Conservation (phyloP, 1,140 invertebrate species). For the Ceratitis capitata region DNA sequence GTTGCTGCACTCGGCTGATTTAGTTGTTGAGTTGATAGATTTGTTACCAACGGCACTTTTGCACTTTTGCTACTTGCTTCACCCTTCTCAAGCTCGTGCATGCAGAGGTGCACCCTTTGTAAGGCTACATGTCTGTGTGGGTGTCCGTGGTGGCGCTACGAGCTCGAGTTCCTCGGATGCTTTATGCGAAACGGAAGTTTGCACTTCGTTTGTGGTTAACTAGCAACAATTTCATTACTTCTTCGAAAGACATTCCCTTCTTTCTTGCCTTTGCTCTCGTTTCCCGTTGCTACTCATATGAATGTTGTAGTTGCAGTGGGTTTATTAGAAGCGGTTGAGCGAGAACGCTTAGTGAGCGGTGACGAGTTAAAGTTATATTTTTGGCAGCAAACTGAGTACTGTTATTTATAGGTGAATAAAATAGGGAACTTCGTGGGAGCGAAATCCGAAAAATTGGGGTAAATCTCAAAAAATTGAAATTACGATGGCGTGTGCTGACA, state of each 20-base stretch:
- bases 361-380: too few species aligned
- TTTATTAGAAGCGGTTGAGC: not conserved
- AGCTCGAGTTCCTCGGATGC: not conserved
- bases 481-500: too few species aligned
- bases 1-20: not conserved
- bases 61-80: conserved; percentile 8
- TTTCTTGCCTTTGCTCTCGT: not conserved
- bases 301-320: too few species aligned
- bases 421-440: too few species aligned
- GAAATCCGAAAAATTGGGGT: too few species aligned
- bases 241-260: not conserved
- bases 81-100: not conserved
- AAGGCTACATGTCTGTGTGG: not conserved
- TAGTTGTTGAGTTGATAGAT: conserved; percentile 37
- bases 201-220: conserved; percentile 28
- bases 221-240: conserved; percentile 16
- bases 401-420: too few species aligned
- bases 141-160: too few species aligned
- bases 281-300: too few species aligned
- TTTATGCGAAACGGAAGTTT: conserved; percentile 30
- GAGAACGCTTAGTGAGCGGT: not conserved
- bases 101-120: not conserved
- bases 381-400: too few species aligned
- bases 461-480: too few species aligned
- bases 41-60: conserved; percentile 28